Evolutionary conservation across 1,140 invertebrate species (phyloP).

Genomic region (Apis laboriosa): DNA sequence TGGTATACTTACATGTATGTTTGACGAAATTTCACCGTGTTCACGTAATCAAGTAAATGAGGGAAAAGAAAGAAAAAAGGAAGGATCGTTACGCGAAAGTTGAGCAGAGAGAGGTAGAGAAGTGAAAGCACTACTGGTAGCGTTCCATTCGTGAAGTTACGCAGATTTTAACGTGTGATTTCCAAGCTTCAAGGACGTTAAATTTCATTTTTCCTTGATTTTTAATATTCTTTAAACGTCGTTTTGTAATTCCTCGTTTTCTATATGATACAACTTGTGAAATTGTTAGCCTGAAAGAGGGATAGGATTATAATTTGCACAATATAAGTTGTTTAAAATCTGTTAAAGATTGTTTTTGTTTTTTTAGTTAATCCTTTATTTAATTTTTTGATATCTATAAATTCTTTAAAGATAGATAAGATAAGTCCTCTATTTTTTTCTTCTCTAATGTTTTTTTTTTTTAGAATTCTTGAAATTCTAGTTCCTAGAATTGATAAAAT

Average conservation of each 20-base stretch:
- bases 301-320: too few relatives aligned
- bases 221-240: background rate
- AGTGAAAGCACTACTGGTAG: conserved; percentile 46
- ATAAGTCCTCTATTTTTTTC: background rate
- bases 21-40: background rate
- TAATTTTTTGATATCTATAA: too few relatives aligned
- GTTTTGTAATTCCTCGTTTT: background rate
- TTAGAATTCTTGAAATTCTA: background rate
- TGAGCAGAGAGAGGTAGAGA: conserved; percentile 14
- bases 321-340: too few relatives aligned
- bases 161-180: background rate
- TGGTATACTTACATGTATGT: background rate
- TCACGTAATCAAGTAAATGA: background rate
- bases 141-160: conserved; percentile 11
- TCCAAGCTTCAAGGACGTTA: background rate
- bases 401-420: too few relatives aligned
- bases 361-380: too few relatives aligned
- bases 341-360: too few relatives aligned
- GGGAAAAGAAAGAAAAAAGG: background rate
- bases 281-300: too few relatives aligned
- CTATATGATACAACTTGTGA: too few relatives aligned
- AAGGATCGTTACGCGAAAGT: conserved; percentile 15
- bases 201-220: background rate
- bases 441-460: background rate
- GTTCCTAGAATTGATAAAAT: too few relatives aligned